These are phyloP conservation scores for Musca domestica DNA, from an alignment of 1,140 invertebrate genomes.

Conservation along the genomic window DNA sequence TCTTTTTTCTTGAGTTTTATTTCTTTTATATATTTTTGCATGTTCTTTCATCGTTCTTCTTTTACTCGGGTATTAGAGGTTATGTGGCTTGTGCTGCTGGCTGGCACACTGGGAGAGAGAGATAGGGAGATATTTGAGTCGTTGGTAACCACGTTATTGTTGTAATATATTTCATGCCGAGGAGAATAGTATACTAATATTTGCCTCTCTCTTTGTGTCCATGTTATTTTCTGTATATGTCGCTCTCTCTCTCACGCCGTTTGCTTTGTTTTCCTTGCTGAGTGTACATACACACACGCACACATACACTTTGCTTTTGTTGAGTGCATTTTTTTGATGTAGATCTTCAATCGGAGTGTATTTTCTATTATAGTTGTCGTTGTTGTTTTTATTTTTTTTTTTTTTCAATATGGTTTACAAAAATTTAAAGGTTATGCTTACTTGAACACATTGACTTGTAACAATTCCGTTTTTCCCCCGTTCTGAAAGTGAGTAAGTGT, in stretches of 20 bases:
- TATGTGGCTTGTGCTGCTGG: background rate
- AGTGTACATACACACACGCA: background rate
- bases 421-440: constrained; percentile 16
- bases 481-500: no score
- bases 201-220: no score
- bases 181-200: no score
- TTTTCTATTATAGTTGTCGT: background rate
- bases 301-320: background rate
- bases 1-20: background rate
- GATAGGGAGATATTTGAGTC: background rate
- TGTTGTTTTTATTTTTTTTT: background rate
- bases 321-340: background rate
- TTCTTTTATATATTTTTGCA: background rate
- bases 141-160: constrained; percentile 14
- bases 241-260: no score
- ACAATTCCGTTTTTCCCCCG: no score
- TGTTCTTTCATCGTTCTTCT: constrained; percentile 4
- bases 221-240: no score
- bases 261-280: no score
- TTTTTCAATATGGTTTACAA: no score
- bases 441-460: background rate
- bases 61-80: constrained; percentile 1
- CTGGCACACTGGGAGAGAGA: background rate
- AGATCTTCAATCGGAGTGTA: background rate
- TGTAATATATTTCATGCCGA: background rate